phyloP scores from a whole-genome alignment of 2,888 invertebrate genomes.

The Hylaea fasciaria region DNA sequence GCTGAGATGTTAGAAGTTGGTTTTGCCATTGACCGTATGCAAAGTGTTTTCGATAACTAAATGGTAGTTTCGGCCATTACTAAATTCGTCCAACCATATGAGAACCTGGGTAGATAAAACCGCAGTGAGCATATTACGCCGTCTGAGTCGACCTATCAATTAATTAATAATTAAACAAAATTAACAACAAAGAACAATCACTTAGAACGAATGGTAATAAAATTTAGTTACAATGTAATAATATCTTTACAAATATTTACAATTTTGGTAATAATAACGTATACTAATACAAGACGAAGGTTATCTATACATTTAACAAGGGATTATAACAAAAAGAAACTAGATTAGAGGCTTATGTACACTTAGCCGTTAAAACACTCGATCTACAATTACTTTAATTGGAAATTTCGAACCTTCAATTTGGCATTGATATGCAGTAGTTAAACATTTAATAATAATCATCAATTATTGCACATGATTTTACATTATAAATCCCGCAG shows the following conservation, averaged over 20 bases:
- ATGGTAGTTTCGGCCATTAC: not conserved
- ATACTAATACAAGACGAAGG: slow-evolving; percentile 78
- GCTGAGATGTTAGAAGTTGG: not conserved
- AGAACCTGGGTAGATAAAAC: slow-evolving; percentile 1
- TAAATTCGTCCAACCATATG: not conserved
- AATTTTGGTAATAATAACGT: slow-evolving; percentile 82
- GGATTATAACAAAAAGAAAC: slow-evolving; percentile 70
- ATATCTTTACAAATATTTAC: slow-evolving; percentile 84
- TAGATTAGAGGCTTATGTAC: slow-evolving; percentile 70
- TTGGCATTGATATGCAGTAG: slow-evolving; percentile 81
- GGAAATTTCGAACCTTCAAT: slow-evolving; percentile 67
- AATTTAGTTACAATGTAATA: slow-evolving; percentile 80
- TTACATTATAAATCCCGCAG: slow-evolving; percentile 58
- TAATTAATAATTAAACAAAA: slow-evolving; percentile 73
- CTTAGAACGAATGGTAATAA: slow-evolving; percentile 83
- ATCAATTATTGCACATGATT: slow-evolving; percentile 77
- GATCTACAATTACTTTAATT: slow-evolving; percentile 49
- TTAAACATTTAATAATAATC: slow-evolving; percentile 61
- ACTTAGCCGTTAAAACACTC: slow-evolving; percentile 52
- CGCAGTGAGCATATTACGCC: slow-evolving; percentile 22
- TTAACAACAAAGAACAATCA: slow-evolving; percentile 82
- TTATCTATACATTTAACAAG: slow-evolving; percentile 75
- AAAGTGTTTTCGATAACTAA: not conserved
- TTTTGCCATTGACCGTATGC: not conserved
- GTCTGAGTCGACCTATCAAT: slow-evolving; percentile 50